phyloP scores from a whole-genome alignment of 2,113 vertebrate genomes.

The Rhynchomys soricoides region DNA sequence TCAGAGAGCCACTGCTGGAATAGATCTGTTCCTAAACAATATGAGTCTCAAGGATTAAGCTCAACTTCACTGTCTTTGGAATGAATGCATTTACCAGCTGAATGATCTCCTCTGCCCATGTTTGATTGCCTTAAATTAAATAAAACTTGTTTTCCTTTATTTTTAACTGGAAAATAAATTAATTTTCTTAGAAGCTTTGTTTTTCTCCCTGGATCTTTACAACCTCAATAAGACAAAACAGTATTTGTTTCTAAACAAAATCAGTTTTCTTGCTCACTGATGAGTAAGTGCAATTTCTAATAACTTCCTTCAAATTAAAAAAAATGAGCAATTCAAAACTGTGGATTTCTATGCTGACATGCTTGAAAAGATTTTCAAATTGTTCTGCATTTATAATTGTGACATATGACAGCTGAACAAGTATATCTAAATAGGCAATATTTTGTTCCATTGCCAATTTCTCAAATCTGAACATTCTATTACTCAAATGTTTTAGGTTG shows the following conservation, averaged over 20 bases:
- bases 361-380: not conserved
- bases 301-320: not conserved
- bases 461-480: not conserved
- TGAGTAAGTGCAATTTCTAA: not conserved
- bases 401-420: not conserved
- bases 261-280: not conserved
- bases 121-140: not conserved
- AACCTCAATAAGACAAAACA: not conserved
- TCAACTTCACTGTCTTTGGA: no score
- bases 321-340: not conserved
- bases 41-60: not conserved
- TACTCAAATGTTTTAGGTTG: slow-evolving; percentile 57
- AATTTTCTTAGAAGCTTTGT: not conserved
- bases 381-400: not conserved
- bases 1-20: not conserved
- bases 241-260: not conserved
- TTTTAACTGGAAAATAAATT: not conserved
- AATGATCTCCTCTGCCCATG: not conserved
- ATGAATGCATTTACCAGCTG: not conserved
- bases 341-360: not conserved
- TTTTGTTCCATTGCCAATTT: slow-evolving; percentile 38
- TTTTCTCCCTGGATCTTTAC: not conserved
- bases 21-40: not conserved
- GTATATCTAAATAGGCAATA: not conserved
- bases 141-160: not conserved